phyloP scores from a whole-genome alignment of 1,140 invertebrate species.

The Drosophila busckii region DNA sequence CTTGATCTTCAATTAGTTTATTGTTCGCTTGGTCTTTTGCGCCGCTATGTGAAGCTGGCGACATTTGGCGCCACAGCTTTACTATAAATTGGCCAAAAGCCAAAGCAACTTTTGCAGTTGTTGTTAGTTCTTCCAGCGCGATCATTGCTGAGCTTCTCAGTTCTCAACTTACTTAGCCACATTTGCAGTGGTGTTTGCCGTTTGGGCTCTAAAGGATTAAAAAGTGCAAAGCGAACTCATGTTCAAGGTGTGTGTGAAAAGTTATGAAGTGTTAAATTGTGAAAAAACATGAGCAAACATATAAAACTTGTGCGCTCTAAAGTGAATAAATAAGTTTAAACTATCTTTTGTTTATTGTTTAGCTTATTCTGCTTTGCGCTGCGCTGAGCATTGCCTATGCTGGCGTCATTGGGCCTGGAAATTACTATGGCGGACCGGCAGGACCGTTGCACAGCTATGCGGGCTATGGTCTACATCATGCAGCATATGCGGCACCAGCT shows the following conservation, averaged over 20 bases:
- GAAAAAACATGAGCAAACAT: not conserved
- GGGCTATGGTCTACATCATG: constrained; percentile 44
- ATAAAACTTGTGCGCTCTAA: too few relatives aligned
- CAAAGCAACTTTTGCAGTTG: constrained; percentile 56
- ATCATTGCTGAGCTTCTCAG: constrained; percentile 32
- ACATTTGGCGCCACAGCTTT: constrained; percentile 65
- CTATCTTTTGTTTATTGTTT: not conserved
- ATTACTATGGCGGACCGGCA: constrained; percentile 55
- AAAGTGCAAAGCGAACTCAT: constrained; percentile 29
- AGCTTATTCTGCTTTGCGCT: constrained; percentile 52
- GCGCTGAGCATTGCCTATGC: constrained; percentile 53
- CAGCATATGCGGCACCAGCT: constrained; percentile 48
- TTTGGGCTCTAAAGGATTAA: constrained; percentile 25
- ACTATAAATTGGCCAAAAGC: constrained; percentile 71
- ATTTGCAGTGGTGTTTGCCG: constrained; percentile 34
- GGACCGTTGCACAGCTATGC: constrained; percentile 42
- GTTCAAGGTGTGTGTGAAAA: constrained; percentile 40
- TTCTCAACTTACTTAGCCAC: constrained; percentile 23
- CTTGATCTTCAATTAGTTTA: constrained; percentile 73
- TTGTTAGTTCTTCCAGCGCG: constrained; percentile 55
- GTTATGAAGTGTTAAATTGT: not conserved
- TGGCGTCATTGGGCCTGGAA: constrained; percentile 65
- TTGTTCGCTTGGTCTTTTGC: constrained; percentile 50
- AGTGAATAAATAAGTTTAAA: not conserved
- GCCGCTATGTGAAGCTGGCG: constrained; percentile 76